A percentile compares a stretch with the other conserved stretches of the same genome.
Evolutionary conservation across 2,113 vertebrate species (phyloP).

Genomic region (Mus pahari): DNA sequence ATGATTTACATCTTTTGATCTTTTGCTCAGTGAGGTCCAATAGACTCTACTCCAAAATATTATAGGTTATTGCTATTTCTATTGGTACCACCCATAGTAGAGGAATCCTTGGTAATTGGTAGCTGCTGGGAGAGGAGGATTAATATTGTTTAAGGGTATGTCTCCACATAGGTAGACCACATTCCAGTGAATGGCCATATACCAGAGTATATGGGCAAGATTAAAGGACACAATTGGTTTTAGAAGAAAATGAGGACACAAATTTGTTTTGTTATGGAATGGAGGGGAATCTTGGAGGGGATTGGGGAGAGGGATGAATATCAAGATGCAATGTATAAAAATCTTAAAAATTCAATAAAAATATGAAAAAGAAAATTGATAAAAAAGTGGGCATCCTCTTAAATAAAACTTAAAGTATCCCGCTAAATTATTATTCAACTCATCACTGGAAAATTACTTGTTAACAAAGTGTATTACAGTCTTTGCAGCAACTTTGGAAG

Average conservation of each 20-base stretch:
- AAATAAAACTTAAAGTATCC: background rate
- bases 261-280: background rate
- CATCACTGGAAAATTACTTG: background rate
- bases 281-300: background rate
- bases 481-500: background rate
- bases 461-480: background rate
- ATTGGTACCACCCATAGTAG: background rate
- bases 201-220: background rate
- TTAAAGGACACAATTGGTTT: background rate
- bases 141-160: background rate
- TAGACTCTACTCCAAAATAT: background rate
- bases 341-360: background rate
- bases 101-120: background rate
- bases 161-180: background rate
- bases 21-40: background rate
- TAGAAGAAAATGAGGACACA: background rate
- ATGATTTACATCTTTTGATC: background rate
- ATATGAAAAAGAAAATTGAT: background rate
- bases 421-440: background rate
- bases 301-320: background rate
- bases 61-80: background rate
- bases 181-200: background rate
- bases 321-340: background rate
- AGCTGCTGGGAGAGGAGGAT: background rate
- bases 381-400: background rate